Evolutionary conservation across 1,140 invertebrate species (phyloP).

Genomic region (Arion vulgaris): DNA sequence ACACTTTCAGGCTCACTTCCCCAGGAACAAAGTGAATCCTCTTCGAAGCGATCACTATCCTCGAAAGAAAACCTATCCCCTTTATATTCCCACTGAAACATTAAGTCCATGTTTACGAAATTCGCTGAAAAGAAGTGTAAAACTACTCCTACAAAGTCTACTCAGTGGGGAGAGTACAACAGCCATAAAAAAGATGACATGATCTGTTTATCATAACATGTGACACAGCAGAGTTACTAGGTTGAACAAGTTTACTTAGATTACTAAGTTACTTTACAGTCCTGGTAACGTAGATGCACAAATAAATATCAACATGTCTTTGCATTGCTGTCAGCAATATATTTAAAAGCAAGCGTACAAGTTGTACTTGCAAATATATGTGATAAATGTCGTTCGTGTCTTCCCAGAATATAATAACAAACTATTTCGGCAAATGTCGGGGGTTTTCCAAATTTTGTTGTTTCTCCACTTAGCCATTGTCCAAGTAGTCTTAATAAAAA

Average conservation of each 20-base stretch:
- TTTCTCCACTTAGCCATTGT: no score
- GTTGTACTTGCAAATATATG: slow-evolving; percentile 38
- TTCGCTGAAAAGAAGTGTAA: background rate
- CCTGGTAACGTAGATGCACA: background rate
- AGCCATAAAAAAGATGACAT: no score
- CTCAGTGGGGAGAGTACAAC: no score
- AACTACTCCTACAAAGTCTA: no score
- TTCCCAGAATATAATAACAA: slow-evolving; percentile 53
- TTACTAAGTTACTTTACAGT: background rate
- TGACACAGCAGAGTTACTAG: slow-evolving; percentile 4
- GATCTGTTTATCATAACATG: slow-evolving; percentile 12
- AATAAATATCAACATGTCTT: background rate
- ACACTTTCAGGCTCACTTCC: slow-evolving; percentile 95
- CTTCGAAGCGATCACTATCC: slow-evolving; percentile 96
- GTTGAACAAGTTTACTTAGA: background rate
- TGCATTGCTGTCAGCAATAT: slow-evolving; percentile 2
- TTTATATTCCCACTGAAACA: slow-evolving; percentile 88
- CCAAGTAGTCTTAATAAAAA: no score
- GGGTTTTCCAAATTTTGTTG: slow-evolving; percentile 33
- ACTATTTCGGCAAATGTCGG: slow-evolving; percentile 42
- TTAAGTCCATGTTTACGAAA: slow-evolving; percentile 69
- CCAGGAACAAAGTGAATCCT: slow-evolving; percentile 97
- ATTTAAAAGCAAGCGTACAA: slow-evolving; percentile 4
- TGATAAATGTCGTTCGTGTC: slow-evolving; percentile 34
- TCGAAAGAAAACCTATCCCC: slow-evolving; percentile 90